phyloP scores from a whole-genome alignment of 2,113 vertebrate species.

The Donacobius atricapilla region DNA sequence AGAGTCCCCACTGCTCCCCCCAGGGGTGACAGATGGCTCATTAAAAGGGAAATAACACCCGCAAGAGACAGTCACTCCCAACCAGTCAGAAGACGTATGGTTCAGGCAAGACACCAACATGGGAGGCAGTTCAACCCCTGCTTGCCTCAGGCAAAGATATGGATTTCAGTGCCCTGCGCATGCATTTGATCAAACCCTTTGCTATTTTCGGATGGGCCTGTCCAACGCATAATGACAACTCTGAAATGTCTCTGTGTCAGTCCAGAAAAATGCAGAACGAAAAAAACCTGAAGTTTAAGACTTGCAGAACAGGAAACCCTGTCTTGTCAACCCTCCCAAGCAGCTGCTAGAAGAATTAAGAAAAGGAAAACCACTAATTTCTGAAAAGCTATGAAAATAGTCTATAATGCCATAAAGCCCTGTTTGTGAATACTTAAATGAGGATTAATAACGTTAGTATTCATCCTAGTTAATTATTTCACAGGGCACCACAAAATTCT shows the following conservation, averaged over 20 bases:
- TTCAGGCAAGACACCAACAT: neutral
- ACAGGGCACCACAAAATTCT: neutral
- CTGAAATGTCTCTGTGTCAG: neutral
- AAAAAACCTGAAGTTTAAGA: neutral
- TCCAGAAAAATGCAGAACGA: neutral
- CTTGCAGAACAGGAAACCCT: neutral
- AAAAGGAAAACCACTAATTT: neutral
- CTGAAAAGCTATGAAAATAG: neutral
- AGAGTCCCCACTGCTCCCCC: neutral
- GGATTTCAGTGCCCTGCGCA: neutral
- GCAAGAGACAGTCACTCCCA: neutral
- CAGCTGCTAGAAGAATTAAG: neutral
- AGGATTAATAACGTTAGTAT: neutral
- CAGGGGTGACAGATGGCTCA: neutral
- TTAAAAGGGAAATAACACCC: neutral
- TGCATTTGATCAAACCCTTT: neutral
- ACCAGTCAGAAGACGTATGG: neutral
- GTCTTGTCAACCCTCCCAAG: neutral
- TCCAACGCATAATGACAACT: neutral
- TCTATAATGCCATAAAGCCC: neutral
- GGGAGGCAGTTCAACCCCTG: neutral
- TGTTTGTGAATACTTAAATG: neutral
- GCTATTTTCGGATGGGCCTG: neutral
- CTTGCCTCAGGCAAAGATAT: neutral
- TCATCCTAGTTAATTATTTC: neutral